Conservation (phyloP, 2,797 vertebrate genomes). For the Poeciliopsis presidionis region DNA sequence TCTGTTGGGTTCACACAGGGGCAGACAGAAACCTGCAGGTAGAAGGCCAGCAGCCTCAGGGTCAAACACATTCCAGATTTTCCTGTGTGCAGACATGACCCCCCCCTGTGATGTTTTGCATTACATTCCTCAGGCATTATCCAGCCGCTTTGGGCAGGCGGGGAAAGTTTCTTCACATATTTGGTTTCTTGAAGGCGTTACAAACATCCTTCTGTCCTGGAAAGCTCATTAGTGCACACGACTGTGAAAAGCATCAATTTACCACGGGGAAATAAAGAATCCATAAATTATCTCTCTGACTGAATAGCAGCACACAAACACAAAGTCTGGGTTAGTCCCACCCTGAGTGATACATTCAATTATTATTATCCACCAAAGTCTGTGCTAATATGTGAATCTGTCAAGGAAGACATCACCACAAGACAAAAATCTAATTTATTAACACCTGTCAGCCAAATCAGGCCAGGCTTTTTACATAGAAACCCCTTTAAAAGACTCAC, state of each 20-base stretch:
- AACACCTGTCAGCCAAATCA: neutral
- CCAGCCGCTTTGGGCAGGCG: neutral
- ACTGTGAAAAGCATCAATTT: neutral
- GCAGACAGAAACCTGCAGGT: conserved; percentile 17
- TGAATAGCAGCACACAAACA: neutral
- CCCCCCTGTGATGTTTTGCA: neutral
- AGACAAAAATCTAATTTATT: neutral
- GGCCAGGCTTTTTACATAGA: neutral
- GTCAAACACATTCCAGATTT: conserved; percentile 7
- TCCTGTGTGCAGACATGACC: neutral
- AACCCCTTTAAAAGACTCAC: neutral
- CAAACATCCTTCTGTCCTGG: neutral
- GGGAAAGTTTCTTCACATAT: neutral
- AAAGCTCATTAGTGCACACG: neutral
- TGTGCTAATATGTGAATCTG: neutral
- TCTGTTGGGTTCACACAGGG: neutral
- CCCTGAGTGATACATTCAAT: neutral
- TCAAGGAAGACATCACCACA: neutral
- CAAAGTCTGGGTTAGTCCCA: neutral
- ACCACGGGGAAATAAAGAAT: neutral
- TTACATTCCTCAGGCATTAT: conserved; percentile 2
- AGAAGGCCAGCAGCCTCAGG: neutral
- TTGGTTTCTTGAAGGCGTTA: neutral
- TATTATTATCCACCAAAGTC: neutral
- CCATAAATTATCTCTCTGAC: neutral